Evolutionary conservation across 2,888 invertebrate species (phyloP).

Genomic region (Trissolcus brochymenae): DNA sequence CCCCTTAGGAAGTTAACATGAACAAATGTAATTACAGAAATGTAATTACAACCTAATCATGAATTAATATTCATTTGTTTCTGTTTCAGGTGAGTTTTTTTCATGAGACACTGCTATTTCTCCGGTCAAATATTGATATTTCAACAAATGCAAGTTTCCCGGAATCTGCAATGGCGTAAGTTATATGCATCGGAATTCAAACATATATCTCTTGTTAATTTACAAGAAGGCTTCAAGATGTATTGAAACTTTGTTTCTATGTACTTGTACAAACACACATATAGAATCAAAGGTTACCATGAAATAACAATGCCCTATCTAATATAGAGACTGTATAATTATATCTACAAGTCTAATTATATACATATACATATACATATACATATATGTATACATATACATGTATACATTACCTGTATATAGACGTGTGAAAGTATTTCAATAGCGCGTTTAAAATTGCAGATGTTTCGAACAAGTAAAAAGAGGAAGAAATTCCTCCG

Average conservation of each 20-base stretch:
- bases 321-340: slow-evolving; percentile 25
- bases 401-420: too few relatives aligned
- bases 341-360: slow-evolving; percentile 38
- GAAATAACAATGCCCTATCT: slow-evolving; percentile 29
- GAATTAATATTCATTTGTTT: background rate
- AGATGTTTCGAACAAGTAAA: slow-evolving; percentile 66
- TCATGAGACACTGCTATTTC: background rate
- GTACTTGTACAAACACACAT: slow-evolving; percentile 1
- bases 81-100: slow-evolving; percentile 5
- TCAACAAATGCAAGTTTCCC: too few relatives aligned
- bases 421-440: slow-evolving; percentile 46
- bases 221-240: too few relatives aligned
- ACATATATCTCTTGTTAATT: too few relatives aligned
- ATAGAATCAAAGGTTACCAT: slow-evolving; percentile 16
- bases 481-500: slow-evolving; percentile 39
- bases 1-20: too few relatives aligned
- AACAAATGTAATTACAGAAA: too few relatives aligned
- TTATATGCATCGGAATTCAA: too few relatives aligned
- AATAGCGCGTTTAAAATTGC: slow-evolving; percentile 63
- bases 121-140: too few relatives aligned
- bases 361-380: too few relatives aligned
- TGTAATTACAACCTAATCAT: too few relatives aligned
- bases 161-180: too few relatives aligned
- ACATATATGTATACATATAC: too few relatives aligned
- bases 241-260: background rate